Evolutionary conservation across 2,797 vertebrate genomes (phyloP), one percentile per base, ranked within the genome.

Genomic region (Tolypeutes matacus): DNA sequence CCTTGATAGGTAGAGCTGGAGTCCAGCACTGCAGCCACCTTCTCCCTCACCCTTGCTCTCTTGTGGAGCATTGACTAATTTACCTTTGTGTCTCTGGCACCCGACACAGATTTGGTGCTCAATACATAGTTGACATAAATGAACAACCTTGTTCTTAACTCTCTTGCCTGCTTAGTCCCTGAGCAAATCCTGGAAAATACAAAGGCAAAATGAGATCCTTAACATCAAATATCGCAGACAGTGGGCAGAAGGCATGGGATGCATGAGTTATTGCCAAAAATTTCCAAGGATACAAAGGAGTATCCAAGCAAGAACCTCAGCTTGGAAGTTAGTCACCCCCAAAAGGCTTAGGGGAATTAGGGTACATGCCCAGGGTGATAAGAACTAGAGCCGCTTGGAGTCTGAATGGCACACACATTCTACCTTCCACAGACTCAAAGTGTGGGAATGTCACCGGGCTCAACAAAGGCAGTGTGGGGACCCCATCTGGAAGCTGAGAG

Each of bases 381-480:
- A 75, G 53, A 89, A 75, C 11, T 1, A 69, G 86, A 51, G 31
- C 9, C n/a, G 21, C 39, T 14, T 23, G 21, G 29, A 86, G 18
- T 18, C 23, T 39, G 85, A 15, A 34, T 34, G 20, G 85, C 64
- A 82, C 4, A 18, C 9, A 36, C 27, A 58, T 49, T 21, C 77
- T 36, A 60, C 34, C 46, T 23, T 67, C 72, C 1, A 0, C 10
- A 42, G 65, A 27, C 85, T 3, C 11, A 49, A 56, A 88, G 70
- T 49, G 84, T 95, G 94, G 82, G 84, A 70, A 81, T 3, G 4
- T 29, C 10, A 14, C 46, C 72, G 34, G 25, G 69, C 81, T 85
- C 83, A 91, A 70, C n/a, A 76, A 36, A 23, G 75, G 42, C 86
- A 31, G 23, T 31, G 72, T 89, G 93, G 72, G 84, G 89, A 93